A percentile compares a stretch with the other conserved stretches of the same genome.
These are phyloP conservation scores for Papilio machaon DNA, from an alignment of 1,140 invertebrate genomes.

Conservation along the genomic window DNA sequence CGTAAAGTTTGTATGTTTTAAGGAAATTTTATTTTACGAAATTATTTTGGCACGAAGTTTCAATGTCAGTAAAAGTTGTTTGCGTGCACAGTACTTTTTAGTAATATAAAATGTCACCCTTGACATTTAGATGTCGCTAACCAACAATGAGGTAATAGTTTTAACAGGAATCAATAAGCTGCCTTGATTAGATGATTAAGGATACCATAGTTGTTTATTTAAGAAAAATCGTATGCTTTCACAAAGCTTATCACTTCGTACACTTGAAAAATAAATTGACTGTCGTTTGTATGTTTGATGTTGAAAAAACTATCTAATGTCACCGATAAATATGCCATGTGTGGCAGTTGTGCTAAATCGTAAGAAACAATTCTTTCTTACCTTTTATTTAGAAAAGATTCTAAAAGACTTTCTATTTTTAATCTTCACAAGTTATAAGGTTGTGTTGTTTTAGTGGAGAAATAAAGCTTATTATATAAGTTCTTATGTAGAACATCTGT, in stretches of 20 bases:
- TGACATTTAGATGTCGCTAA: conserved; percentile 10
- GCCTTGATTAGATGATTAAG: not conserved
- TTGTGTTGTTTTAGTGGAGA: not conserved
- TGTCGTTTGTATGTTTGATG: no score
- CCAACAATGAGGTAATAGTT: not conserved
- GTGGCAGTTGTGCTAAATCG: no score
- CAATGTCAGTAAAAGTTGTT: not conserved
- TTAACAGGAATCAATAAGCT: not conserved
- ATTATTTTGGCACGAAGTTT: not conserved
- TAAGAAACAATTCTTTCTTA: not conserved
- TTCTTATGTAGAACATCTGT: not conserved
- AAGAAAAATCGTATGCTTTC: not conserved
- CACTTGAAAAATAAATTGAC: no score
- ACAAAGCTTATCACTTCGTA: no score
- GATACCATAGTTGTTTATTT: not conserved
- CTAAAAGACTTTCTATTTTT: not conserved
- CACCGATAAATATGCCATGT: no score
- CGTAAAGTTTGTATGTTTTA: no score
- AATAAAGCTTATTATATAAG: not conserved
- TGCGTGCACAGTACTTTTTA: not conserved
- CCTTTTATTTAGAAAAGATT: not conserved
- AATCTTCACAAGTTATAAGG: not conserved
- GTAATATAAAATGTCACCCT: not conserved
- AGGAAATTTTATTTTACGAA: no score
- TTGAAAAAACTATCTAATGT: no score